phyloP scores from a whole-genome alignment of 2,113 vertebrate species.

The Mixornis gularis region DNA sequence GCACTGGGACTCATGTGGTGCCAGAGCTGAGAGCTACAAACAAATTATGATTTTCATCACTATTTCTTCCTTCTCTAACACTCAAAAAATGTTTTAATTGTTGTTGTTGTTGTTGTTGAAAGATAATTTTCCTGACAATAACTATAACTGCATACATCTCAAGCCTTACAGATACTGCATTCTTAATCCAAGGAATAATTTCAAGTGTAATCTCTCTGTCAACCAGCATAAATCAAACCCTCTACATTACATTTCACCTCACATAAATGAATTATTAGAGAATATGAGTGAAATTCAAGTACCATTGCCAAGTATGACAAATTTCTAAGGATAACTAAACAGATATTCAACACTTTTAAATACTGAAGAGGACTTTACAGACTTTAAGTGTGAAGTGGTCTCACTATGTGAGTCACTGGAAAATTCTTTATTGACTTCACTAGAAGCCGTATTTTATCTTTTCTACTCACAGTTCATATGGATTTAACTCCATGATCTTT shows the following conservation, averaged over 20 bases:
- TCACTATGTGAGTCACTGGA: not conserved
- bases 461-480: not conserved
- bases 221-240: not conserved
- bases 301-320: not conserved
- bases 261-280: not conserved
- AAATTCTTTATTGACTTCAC: not conserved
- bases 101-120: not conserved
- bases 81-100: not conserved
- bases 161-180: not conserved
- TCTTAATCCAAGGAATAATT: not conserved
- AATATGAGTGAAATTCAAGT: not conserved
- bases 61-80: not conserved
- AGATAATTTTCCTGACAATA: not conserved
- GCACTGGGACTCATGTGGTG: fast-evolving
- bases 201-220: not conserved
- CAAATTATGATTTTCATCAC: not conserved
- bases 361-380: not conserved
- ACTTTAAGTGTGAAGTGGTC: not conserved
- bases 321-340: not conserved
- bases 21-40: not conserved
- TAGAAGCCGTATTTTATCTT: not conserved
- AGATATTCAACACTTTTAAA: not conserved
- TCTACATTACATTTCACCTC: not conserved
- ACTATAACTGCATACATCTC: not conserved
- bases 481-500: not conserved